These are phyloP conservation scores for Perizoma flavofasciatum DNA, from an alignment of 2,888 invertebrate genomes.

Conservation along the genomic window DNA sequence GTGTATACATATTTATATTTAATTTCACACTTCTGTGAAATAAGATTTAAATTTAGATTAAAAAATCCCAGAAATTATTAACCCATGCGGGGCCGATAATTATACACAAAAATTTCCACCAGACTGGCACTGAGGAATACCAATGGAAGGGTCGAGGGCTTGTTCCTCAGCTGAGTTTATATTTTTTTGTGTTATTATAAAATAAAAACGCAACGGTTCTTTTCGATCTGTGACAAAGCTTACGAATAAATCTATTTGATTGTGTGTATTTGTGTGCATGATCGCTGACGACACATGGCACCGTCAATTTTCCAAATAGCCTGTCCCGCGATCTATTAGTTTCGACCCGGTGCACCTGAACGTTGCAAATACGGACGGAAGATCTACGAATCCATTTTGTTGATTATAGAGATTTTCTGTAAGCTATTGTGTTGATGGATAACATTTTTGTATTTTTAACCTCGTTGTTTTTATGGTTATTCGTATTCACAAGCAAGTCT, in stretches of 20 bases:
- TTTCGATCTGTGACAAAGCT: constrained; percentile 34
- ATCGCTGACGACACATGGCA: constrained; percentile 43
- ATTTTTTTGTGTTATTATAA: no score
- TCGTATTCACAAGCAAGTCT: no score
- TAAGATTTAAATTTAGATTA: no score
- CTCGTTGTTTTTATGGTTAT: not conserved
- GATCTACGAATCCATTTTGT: constrained; percentile 17
- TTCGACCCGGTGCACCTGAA: constrained; percentile 19
- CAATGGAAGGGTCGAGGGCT: no score
- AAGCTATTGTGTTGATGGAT: constrained; percentile 13
- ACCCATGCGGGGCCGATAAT: no score
- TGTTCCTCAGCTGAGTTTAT: no score
- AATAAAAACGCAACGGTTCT: not conserved
- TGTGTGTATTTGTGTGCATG: constrained; percentile 40
- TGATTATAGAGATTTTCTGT: constrained; percentile 22
- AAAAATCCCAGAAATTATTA: no score
- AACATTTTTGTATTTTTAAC: not conserved
- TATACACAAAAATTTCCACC: no score
- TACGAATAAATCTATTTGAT: constrained; percentile 57
- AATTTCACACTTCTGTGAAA: no score
- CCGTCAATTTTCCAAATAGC: constrained; percentile 39
- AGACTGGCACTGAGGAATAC: no score
- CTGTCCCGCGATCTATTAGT: constrained; percentile 23
- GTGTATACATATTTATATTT: no score
- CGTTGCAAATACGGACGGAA: constrained; percentile 15